Percentiles rank a stretch among this genome's conserved stretches.
phyloP scores from a whole-genome alignment of 2,797 vertebrate genomes.

The Toxotes lorentzi region DNA sequence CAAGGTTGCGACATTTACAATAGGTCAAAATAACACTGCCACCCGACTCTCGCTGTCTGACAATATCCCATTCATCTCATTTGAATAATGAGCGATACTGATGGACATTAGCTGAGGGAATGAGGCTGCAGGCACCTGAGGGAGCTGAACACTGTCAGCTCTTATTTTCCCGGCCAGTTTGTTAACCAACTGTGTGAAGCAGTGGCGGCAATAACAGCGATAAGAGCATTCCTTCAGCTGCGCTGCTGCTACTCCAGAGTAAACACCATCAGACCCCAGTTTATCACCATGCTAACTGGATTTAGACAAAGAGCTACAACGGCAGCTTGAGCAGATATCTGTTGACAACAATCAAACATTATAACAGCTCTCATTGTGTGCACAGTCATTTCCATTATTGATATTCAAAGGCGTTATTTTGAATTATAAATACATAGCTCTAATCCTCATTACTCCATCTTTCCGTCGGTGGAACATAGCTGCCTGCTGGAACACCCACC shows the following conservation, averaged over 20 bases:
- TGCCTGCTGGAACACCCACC: conserved; percentile 81
- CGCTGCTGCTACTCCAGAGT: conserved; percentile 63
- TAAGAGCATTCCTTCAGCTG: conserved; percentile 76
- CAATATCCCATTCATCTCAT: conserved; percentile 89
- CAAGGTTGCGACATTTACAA: conserved; percentile 88
- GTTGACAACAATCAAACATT: conserved; percentile 76
- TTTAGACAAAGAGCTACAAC: conserved; percentile 79
- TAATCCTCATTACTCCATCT: conserved; percentile 80
- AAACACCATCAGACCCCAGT: conserved; percentile 76
- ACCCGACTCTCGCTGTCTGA: conserved; percentile 76
- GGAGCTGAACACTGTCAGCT: conserved; percentile 72
- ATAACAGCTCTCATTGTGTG: conserved; percentile 68
- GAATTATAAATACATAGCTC: conserved; percentile 77
- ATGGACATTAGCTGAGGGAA: conserved; percentile 83
- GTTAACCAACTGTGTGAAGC: conserved; percentile 74
- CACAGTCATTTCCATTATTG: conserved; percentile 74
- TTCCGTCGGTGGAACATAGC: conserved; percentile 59
- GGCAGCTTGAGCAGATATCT: conserved; percentile 72
- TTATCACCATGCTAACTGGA: conserved; percentile 81
- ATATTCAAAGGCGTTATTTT: conserved; percentile 75
- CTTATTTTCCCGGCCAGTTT: conserved; percentile 75
- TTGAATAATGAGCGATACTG: conserved; percentile 89
- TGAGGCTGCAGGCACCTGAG: conserved; percentile 70
- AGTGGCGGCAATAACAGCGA: conserved; percentile 72
- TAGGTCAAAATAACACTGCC: conserved; percentile 88